Evolutionary conservation across 2,113 vertebrate species (phyloP), one percentile per base, ranked within the genome.

Genomic region (Hypomesus transpacificus): DNA sequence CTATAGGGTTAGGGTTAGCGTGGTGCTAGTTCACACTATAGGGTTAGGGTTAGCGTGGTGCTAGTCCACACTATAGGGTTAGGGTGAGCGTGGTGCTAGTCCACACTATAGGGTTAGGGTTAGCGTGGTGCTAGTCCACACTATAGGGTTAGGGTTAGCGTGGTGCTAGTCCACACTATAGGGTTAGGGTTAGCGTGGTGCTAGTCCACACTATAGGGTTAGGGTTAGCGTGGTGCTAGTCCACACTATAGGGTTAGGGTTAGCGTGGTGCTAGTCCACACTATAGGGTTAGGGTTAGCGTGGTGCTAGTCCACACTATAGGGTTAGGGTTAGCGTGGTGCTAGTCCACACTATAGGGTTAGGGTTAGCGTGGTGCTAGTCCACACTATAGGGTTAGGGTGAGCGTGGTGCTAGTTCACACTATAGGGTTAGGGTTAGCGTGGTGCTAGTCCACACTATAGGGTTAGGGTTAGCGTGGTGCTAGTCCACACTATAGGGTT

Each of bases 291-390:
- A 26, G 24, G 24, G 24, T 26, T 26, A 26, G 71, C 85, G 79
- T 82, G 84, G 87, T 9, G n/a, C n/a, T n/a, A n/a, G n/a, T n/a
- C n/a, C n/a, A n/a, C n/a, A n/a, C n/a, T n/a, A n/a, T 13, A 9
- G n/a, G n/a, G 34, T 39, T 39, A 39, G 6, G 71, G 28, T 31
- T 31, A 31, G 2, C 85, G 79, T 82, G 82, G 87, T 11, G 70
- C 84, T 83, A 82, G 83, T 89, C 85, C 84, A 80, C 86, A 85
- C 78, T 77, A 78, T 83, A 69, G 84, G 75, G n/a, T n/a, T n/a
- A n/a, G n/a, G n/a, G n/a, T n/a, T n/a, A n/a, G n/a, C n/a, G n/a
- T n/a, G n/a, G n/a, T n/a, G n/a, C n/a, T n/a, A n/a, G n/a, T n/a
- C n/a, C n/a, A n/a, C n/a, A n/a, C n/a, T n/a, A n/a, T n/a, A n/a